Percentiles rank a stretch among this genome's conserved stretches.
These are phyloP conservation scores for Chaetophractus vellerosus DNA, from an alignment of 2,797 vertebrate genomes.

Conservation along the genomic window DNA sequence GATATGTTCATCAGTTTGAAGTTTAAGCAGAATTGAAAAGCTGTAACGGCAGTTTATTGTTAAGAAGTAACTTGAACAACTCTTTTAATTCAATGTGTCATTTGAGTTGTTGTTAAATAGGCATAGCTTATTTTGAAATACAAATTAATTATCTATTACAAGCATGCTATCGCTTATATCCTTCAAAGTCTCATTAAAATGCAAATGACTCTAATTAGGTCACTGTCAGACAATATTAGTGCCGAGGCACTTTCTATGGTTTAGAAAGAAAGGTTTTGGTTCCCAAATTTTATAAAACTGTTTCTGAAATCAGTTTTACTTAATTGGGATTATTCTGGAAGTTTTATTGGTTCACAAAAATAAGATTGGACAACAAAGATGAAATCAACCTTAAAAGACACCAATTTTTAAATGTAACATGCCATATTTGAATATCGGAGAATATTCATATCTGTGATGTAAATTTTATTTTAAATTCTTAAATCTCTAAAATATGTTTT, in stretches of 20 bases:
- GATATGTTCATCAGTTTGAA: slow-evolving; percentile 60
- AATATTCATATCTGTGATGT: slow-evolving; percentile 69
- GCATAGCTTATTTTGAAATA: slow-evolving; percentile 90
- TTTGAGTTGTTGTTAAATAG: slow-evolving; percentile 89
- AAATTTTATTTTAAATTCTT: slow-evolving; percentile 67
- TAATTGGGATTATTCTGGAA: slow-evolving; percentile 86
- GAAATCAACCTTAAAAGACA: slow-evolving; percentile 62
- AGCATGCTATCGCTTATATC: slow-evolving; percentile 90
- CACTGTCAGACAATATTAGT: slow-evolving; percentile 91
- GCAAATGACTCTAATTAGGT: slow-evolving; percentile 92
- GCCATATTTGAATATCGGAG: slow-evolving; percentile 68
- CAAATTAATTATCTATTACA: slow-evolving; percentile 92
- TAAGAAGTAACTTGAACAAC: slow-evolving; percentile 86
- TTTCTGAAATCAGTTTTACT: slow-evolving; percentile 87
- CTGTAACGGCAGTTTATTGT: slow-evolving; percentile 83
- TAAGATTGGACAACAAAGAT: slow-evolving; percentile 80
- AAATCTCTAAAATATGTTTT: slow-evolving; percentile 30
- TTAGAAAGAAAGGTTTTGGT: slow-evolving; percentile 84
- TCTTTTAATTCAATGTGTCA: slow-evolving; percentile 88
- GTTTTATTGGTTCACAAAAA: slow-evolving; percentile 81
- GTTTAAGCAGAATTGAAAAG: slow-evolving; percentile 85
- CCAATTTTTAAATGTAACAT: slow-evolving; percentile 72
- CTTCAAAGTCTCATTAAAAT: slow-evolving; percentile 91
- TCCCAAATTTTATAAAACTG: slow-evolving; percentile 87
- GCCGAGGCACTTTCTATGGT: slow-evolving; percentile 87